Percentiles rank a stretch among this genome's conserved stretches.
Conservation (phyloP, 2,888 invertebrate genomes). For the Diarsia mendica region DNA sequence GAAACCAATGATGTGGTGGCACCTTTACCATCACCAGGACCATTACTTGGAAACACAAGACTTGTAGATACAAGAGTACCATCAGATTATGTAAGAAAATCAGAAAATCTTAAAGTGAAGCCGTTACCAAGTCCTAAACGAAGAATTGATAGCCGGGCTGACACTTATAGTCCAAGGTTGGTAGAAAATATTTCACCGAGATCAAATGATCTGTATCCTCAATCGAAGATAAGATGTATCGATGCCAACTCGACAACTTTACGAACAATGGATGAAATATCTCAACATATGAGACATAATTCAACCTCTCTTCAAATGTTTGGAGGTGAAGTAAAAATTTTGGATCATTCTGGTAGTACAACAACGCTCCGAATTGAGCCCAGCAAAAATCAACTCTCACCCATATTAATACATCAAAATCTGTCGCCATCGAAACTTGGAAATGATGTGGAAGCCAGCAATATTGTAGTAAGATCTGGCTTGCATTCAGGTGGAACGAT, state of each 20-base stretch:
- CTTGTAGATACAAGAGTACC: slow-evolving; percentile 92
- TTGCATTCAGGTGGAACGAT: slow-evolving; percentile 96
- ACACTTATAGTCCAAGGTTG: slow-evolving; percentile 83
- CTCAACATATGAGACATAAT: slow-evolving; percentile 90
- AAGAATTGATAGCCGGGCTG: slow-evolving; percentile 82
- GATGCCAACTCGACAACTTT: slow-evolving; percentile 87
- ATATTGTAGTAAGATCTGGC: slow-evolving; percentile 94
- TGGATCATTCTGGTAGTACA: slow-evolving; percentile 92
- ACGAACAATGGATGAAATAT: slow-evolving; percentile 90
- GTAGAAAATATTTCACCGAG: slow-evolving; percentile 85
- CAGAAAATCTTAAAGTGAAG: slow-evolving; percentile 81
- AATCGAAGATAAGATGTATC: slow-evolving; percentile 87
- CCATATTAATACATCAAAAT: slow-evolving; percentile 88
- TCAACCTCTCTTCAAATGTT: slow-evolving; percentile 92
- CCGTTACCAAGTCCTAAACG: slow-evolving; percentile 84
- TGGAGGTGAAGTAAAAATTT: slow-evolving; percentile 94
- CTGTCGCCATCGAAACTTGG: slow-evolving; percentile 85
- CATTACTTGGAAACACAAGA: slow-evolving; percentile 95
- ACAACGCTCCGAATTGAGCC: slow-evolving; percentile 93
- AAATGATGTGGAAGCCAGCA: slow-evolving; percentile 90
- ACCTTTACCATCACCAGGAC: slow-evolving; percentile 95
- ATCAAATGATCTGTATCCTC: slow-evolving; percentile 83
- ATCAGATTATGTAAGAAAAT: slow-evolving; percentile 84
- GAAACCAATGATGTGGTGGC: slow-evolving; percentile 88
- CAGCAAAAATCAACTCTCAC: slow-evolving; percentile 90